Conservation (phyloP, 2,888 invertebrate species). For the Chrysopilus asiliformis region DNA sequence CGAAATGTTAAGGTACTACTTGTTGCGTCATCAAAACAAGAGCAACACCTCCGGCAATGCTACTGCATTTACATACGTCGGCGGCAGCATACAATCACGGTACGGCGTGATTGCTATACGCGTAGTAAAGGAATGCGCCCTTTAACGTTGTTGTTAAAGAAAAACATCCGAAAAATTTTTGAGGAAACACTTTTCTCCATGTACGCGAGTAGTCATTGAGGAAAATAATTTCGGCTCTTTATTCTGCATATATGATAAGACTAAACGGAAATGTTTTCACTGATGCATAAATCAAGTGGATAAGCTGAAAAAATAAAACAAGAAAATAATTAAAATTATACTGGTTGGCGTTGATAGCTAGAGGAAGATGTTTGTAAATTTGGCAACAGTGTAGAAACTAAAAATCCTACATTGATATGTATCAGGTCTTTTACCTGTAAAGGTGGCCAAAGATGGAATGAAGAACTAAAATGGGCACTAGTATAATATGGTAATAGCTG, state of each 20-base stretch:
- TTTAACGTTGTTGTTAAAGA: no score
- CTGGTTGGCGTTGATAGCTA: no score
- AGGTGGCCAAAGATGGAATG: no score
- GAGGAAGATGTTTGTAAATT: constrained; percentile 3
- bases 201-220: neutral
- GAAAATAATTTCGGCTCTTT: neutral
- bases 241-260: neutral
- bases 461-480: constrained; percentile 7
- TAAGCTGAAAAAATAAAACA: no score
- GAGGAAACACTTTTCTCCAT: neutral
- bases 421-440: no score
- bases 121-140: no score
- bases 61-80: constrained; percentile 9
- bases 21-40: constrained; percentile 9
- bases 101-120: neutral
- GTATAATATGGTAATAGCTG: constrained; percentile 13
- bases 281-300: no score
- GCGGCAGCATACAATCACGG: neutral
- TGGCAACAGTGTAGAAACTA: constrained; percentile 6
- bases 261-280: no score
- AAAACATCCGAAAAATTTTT: neutral
- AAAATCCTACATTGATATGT: no score
- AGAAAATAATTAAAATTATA: no score
- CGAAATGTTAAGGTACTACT: no score
- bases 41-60: constrained; percentile 9